Percentiles rank a stretch among this genome's conserved stretches.
phyloP scores from a whole-genome alignment of 2,797 vertebrate genomes.

The Myotis vivesi region DNA sequence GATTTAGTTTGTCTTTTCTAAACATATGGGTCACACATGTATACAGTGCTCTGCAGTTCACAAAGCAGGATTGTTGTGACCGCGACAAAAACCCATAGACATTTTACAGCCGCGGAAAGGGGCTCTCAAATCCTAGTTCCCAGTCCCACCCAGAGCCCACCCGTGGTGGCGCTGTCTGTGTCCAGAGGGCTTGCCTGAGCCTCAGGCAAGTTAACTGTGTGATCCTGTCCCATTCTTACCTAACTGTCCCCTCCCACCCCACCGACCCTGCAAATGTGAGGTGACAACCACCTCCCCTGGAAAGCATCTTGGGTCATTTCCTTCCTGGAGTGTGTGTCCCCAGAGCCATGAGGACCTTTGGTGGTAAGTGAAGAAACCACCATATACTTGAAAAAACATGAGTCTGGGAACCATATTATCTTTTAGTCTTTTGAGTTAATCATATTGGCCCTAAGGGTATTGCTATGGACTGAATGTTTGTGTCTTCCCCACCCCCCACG shows the following conservation, averaged over 20 bases:
- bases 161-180: fast-evolving
- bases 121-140: background rate
- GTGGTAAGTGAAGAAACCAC: background rate
- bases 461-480: background rate
- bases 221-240: background rate
- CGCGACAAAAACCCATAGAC: background rate
- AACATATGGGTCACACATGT: background rate
- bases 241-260: fast-evolving
- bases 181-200: background rate
- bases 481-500: background rate
- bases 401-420: background rate
- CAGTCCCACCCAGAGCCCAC: background rate
- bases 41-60: background rate
- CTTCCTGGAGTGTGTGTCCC: background rate
- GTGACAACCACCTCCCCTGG: background rate
- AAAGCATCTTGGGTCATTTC: background rate
- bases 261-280: background rate
- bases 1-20: slow-evolving; percentile 36
- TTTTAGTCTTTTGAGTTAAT: background rate
- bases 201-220: too few species aligned
- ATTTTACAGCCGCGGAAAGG: background rate
- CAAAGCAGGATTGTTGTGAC: background rate
- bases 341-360: background rate
- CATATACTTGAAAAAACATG: background rate
- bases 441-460: background rate